phyloP scores from a whole-genome alignment of 2,888 invertebrate species.

The Tachina grossa region DNA sequence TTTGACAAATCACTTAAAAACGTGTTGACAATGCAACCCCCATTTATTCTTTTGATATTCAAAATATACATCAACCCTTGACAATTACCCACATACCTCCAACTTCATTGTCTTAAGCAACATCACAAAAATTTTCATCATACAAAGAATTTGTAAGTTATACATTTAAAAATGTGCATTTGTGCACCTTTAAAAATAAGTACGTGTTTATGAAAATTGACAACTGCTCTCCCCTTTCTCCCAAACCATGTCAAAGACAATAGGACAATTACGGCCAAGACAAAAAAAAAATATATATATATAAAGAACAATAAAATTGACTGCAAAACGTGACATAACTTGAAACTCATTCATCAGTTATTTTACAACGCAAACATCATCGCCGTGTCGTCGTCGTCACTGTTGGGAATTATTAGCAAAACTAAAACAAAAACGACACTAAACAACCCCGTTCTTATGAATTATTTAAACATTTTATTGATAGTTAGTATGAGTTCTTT shows the following conservation, averaged over 20 bases:
- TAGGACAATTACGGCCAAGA: constrained; percentile 39
- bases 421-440: background rate
- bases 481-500: background rate
- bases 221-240: background rate
- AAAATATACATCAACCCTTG: constrained; percentile 13
- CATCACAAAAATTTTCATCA: constrained; percentile 19
- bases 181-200: constrained; percentile 50
- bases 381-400: background rate
- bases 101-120: constrained; percentile 4
- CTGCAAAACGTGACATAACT: constrained; percentile 65
- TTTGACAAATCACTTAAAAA: constrained; percentile 45
- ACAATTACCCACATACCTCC: constrained; percentile 13
- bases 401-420: background rate
- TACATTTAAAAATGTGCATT: constrained; percentile 8
- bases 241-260: constrained; percentile 1
- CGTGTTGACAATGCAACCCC: constrained; percentile 15
- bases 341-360: constrained; percentile 52
- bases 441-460: constrained; percentile 35
- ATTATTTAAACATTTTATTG: constrained; percentile 1
- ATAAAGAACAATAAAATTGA: constrained; percentile 57
- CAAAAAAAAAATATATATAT: background rate
- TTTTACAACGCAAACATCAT: constrained; percentile 12
- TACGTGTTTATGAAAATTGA: constrained; percentile 59
- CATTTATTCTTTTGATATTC: background rate
- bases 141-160: constrained; percentile 21